Conservation (phyloP, 2,888 invertebrate species). For the Limulus polyphemus region DNA sequence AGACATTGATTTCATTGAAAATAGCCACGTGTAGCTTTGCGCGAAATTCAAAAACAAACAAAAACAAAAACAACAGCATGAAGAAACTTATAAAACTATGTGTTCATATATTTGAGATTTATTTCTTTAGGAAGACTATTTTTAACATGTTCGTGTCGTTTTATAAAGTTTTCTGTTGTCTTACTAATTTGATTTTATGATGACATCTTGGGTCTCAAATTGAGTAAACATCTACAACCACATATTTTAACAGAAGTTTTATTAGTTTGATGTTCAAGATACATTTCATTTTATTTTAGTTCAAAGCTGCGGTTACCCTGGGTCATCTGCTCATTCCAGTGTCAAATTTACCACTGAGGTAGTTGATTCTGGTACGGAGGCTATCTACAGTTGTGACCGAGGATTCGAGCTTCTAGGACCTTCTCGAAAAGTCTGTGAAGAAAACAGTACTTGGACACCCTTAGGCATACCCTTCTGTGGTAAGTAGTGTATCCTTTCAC, state of each 20-base stretch:
- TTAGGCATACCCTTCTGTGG: constrained; percentile 90
- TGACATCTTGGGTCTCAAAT: too few species aligned
- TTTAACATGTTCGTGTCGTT: too few species aligned
- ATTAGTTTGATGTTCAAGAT: neutral
- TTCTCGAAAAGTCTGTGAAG: constrained; percentile 57
- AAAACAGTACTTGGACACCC: constrained; percentile 64
- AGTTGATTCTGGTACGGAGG: constrained; percentile 55
- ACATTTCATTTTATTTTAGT: constrained; percentile 2
- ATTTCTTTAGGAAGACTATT: too few species aligned
- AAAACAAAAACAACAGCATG: too few species aligned
- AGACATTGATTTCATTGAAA: too few species aligned
- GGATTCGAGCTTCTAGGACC: constrained; percentile 87
- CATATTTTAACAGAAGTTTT: neutral
- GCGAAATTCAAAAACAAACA: too few species aligned
- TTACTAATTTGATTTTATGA: too few species aligned
- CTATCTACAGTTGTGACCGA: constrained; percentile 70
- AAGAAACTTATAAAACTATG: too few species aligned
- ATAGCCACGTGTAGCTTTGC: too few species aligned
- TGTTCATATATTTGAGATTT: too few species aligned
- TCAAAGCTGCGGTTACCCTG: constrained; percentile 63
- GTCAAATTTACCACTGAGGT: constrained; percentile 56
- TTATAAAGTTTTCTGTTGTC: too few species aligned
- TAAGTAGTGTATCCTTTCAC: constrained; percentile 47
- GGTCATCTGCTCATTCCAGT: constrained; percentile 73
- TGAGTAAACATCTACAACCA: too few species aligned